A percentile compares a stretch with the other conserved stretches of the same genome.
Evolutionary conservation across 2,888 invertebrate species (phyloP).

Genomic region (Plebejus melissa): DNA sequence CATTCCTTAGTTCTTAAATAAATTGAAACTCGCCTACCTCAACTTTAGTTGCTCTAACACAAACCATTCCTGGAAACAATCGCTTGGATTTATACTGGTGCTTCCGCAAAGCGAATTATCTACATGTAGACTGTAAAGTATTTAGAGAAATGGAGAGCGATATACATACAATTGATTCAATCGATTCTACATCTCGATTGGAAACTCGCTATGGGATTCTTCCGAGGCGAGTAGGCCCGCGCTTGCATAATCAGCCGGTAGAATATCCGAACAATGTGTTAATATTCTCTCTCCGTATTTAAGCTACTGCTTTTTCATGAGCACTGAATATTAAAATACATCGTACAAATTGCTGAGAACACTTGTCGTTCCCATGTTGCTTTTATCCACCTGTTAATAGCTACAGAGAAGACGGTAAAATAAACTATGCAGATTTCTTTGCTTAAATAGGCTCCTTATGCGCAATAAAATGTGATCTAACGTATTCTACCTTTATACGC

Average conservation of each 20-base stretch:
- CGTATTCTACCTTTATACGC: neutral
- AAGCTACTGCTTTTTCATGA: slow-evolving; percentile 35
- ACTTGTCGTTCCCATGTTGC: neutral
- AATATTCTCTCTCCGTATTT: slow-evolving; percentile 34
- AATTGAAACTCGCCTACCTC: neutral
- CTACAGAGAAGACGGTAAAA: neutral
- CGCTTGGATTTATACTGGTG: neutral
- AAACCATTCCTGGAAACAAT: slow-evolving; percentile 10
- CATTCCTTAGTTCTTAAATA: neutral
- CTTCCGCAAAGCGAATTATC: slow-evolving; percentile 17
- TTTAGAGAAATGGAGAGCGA: slow-evolving; percentile 20
- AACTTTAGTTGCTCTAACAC: neutral
- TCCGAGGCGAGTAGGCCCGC: slow-evolving; percentile 31
- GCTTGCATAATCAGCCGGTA: slow-evolving; percentile 34
- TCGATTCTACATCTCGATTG: slow-evolving; percentile 14
- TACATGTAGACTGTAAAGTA: slow-evolving; percentile 11
- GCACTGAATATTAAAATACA: slow-evolving; percentile 31
- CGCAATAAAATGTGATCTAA: neutral
- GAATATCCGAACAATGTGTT: slow-evolving; percentile 36
- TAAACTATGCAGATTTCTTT: neutral
- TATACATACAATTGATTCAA: slow-evolving; percentile 23
- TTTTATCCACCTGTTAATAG: neutral
- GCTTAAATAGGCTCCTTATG: neutral
- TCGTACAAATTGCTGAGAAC: neutral
- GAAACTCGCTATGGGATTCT: slow-evolving; percentile 16